These are phyloP conservation scores for Silurus glanis DNA, from an alignment of 2,113 vertebrate genomes.

Conservation along the genomic window DNA sequence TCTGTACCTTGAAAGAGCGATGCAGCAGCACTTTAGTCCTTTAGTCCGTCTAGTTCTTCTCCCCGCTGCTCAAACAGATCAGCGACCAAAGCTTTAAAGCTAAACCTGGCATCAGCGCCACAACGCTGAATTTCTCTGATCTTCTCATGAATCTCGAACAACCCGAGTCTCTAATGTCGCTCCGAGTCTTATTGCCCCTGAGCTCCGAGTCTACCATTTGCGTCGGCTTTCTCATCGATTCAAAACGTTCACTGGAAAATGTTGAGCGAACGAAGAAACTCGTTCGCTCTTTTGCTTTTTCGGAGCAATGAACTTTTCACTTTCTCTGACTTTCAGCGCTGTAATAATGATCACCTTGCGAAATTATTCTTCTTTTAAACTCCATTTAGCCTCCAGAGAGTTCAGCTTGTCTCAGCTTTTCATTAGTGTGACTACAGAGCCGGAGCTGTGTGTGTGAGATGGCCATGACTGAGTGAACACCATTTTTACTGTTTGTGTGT, in stretches of 20 bases:
- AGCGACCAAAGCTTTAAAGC: background rate
- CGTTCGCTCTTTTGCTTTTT: background rate
- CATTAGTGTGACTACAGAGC: constrained; percentile 27
- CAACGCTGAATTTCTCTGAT: background rate
- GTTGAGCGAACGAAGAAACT: background rate
- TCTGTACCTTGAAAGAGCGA: background rate
- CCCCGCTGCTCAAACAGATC: background rate
- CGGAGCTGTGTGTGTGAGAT: constrained; percentile 5
- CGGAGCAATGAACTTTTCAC: background rate
- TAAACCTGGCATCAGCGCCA: background rate
- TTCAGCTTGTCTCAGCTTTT: constrained; percentile 18
- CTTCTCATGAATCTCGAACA: background rate
- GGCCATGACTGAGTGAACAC: constrained; percentile 19
- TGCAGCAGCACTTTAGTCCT: background rate
- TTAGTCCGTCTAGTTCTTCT: background rate
- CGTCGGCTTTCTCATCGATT: background rate
- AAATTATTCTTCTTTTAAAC: constrained; percentile 27
- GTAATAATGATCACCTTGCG: constrained; percentile 31
- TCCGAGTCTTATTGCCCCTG: background rate
- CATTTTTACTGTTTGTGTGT: background rate
- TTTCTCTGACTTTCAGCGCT: background rate
- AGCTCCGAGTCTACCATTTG: background rate
- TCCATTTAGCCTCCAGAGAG: constrained; percentile 11
- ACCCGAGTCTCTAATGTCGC: background rate
- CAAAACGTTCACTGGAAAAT: background rate